phyloP scores from a whole-genome alignment of 2,888 invertebrate genomes.

The Dione vanillae region DNA sequence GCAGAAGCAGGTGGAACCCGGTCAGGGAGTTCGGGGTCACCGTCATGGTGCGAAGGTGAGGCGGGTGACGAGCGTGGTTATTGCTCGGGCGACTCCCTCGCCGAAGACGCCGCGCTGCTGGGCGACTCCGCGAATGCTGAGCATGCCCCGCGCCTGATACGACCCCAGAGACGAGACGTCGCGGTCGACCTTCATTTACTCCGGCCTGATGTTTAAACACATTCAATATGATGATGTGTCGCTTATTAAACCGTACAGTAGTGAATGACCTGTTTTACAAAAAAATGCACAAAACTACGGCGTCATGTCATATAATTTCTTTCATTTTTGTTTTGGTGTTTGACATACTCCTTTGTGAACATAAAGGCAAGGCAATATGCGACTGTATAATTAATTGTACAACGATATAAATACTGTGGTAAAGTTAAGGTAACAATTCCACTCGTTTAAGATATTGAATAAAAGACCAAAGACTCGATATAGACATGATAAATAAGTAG shows the following conservation, averaged over 20 bases:
- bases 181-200: slow-evolving; percentile 78
- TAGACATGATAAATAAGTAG: slow-evolving; percentile 55
- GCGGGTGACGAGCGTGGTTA: slow-evolving; percentile 80
- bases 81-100: slow-evolving; percentile 82
- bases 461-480: slow-evolving; percentile 58
- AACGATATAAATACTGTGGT: slow-evolving; percentile 67
- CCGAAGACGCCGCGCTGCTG: slow-evolving; percentile 76
- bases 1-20: slow-evolving; percentile 68
- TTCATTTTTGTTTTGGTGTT: background rate
- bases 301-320: slow-evolving; percentile 20
- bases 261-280: slow-evolving; percentile 31
- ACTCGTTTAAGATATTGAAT: slow-evolving; percentile 58
- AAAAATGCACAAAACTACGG: slow-evolving; percentile 31
- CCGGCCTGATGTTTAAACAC: slow-evolving; percentile 72
- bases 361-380: slow-evolving; percentile 59
- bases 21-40: slow-evolving; percentile 78
- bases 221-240: slow-evolving; percentile 10
- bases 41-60: slow-evolving; percentile 83
- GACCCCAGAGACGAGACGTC: slow-evolving; percentile 73
- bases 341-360: background rate
- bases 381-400: slow-evolving; percentile 59
- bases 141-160: slow-evolving; percentile 61
- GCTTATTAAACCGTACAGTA: slow-evolving; percentile 11
- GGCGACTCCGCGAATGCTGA: slow-evolving; percentile 61
- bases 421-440: slow-evolving; percentile 57